phyloP scores from a whole-genome alignment of 2,888 invertebrate species.

The Adineta ricciae region DNA sequence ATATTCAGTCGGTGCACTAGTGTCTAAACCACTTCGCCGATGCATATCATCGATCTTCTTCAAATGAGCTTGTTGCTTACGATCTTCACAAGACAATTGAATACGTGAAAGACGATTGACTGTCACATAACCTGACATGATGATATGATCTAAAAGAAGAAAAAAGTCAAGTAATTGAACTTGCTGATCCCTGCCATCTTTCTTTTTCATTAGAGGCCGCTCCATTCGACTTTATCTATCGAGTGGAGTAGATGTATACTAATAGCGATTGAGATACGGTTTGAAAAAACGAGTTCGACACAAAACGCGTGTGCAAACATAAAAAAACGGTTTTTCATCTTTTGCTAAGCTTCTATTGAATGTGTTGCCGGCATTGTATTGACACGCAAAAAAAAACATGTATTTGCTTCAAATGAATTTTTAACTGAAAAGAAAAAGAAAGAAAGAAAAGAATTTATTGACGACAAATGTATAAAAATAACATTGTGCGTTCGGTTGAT shows the following conservation, averaged over 20 bases:
- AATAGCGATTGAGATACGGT: background rate
- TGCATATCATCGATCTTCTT: slow-evolving; percentile 6
- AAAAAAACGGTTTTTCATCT: background rate
- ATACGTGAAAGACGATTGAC: background rate
- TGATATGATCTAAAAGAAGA: background rate
- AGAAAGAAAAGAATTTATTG: background rate
- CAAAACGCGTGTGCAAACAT: background rate
- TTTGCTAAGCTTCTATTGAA: no score
- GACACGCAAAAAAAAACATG: background rate
- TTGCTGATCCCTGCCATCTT: background rate
- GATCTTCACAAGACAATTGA: background rate
- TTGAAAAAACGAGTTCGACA: background rate
- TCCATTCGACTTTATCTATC: background rate
- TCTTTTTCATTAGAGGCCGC: background rate
- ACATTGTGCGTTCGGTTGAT: background rate
- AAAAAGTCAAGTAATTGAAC: background rate
- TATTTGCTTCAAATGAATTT: background rate
- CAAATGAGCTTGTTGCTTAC: slow-evolving; percentile 7
- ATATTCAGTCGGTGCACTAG: background rate
- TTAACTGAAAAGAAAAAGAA: background rate
- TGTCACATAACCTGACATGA: background rate
- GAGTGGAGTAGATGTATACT: background rate
- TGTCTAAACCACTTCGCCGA: background rate
- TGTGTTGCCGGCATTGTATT: no score
- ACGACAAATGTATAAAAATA: background rate